phyloP scores from a whole-genome alignment of 2,888 invertebrate species.

The Sepioteuthis lessoniana region DNA sequence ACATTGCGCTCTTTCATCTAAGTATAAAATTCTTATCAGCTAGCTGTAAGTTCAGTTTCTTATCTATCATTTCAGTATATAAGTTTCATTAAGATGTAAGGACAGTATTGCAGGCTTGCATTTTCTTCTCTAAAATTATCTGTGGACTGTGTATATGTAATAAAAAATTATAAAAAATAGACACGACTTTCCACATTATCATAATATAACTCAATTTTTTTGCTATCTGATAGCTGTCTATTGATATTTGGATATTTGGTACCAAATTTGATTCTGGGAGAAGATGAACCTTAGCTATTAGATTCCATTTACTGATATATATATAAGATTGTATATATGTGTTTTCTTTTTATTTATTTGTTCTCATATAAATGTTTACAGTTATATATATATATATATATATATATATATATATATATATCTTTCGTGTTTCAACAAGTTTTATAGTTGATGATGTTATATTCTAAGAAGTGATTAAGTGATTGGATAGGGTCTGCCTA shows the following conservation, averaged over 20 bases:
- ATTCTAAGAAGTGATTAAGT: neutral
- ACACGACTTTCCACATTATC: neutral
- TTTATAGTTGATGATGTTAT: neutral
- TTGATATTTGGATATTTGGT: neutral
- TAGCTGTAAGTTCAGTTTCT: neutral
- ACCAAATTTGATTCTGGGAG: neutral
- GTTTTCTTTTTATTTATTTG: neutral
- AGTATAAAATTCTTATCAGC: neutral
- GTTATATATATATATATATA: slow-evolving; percentile 12
- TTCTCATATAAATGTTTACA: neutral
- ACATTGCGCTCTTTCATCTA: neutral
- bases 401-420: slow-evolving; percentile 38
- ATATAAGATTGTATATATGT: neutral
- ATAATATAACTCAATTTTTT: slow-evolving; percentile 3
- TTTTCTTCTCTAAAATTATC: neutral
- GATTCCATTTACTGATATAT: slow-evolving; percentile 24
- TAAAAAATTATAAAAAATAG: neutral
- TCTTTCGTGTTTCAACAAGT: neutral
- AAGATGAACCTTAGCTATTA: neutral
- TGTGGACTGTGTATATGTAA: neutral
- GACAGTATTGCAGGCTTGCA: neutral
- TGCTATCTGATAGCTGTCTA: neutral
- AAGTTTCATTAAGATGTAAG: neutral
- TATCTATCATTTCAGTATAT: neutral
- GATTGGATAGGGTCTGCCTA: slow-evolving; percentile 23